These are phyloP conservation scores for Odontamblyopus rebecca DNA, from an alignment of 2,797 vertebrate genomes.

Conservation along the genomic window DNA sequence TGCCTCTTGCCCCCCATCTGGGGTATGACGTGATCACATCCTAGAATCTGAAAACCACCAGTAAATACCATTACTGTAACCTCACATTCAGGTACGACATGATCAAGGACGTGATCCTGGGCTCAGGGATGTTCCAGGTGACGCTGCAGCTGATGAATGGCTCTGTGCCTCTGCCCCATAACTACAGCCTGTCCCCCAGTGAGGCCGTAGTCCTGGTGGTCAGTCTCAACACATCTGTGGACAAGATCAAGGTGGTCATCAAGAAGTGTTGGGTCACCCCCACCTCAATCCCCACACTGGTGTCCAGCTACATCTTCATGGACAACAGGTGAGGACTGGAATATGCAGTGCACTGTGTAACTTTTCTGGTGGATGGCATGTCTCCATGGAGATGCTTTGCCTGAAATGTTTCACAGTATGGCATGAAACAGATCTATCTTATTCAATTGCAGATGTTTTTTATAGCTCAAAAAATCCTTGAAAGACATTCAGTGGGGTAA, in stretches of 20 bases:
- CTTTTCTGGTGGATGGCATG: no score
- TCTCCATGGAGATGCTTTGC: no score
- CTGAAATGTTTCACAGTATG: no score
- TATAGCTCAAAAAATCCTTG: no score
- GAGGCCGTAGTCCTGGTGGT: conserved; percentile 84
- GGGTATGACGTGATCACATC: no score
- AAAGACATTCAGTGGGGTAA: no score
- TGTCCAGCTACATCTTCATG: conserved; percentile 72
- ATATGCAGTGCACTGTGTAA: no score
- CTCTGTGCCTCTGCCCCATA: conserved; percentile 76
- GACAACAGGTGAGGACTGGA: conserved; percentile 77
- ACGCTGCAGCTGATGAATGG: conserved; percentile 83
- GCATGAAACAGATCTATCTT: no score
- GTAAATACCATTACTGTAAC: background rate
- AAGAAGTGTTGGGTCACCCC: conserved; percentile 90
- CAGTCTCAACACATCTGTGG: conserved; percentile 77
- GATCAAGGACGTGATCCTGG: conserved; percentile 77
- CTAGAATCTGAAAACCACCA: no score
- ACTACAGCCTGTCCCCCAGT: conserved; percentile 79
- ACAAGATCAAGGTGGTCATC: conserved; percentile 83
- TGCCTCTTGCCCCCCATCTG: no score
- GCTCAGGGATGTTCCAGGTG: conserved; percentile 80
- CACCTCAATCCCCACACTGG: conserved; percentile 66
- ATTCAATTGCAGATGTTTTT: no score
- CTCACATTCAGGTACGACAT: conserved; percentile 73